Base-by-base conservation (phyloP, 2,888 invertebrate species). In the Agonopterix alstromeriana region DNA sequence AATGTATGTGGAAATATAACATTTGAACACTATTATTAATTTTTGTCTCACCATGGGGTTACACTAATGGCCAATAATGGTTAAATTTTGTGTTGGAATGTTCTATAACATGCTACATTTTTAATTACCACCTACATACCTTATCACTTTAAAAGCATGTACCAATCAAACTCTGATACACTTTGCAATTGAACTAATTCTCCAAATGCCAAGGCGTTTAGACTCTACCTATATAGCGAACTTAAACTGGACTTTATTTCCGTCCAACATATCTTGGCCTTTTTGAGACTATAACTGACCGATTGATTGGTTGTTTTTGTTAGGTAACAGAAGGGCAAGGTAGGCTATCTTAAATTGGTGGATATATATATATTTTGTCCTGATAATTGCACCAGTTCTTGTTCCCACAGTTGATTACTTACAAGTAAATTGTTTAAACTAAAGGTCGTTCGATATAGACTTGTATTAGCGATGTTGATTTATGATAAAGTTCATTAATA, bases 181-280 rank as follows among this genome's bases (percentile, higher is more conserved):
- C 42, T 42, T 42, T 42, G 38, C 55, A 53, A 60, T 53, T 69
- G 67, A 64, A 69, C 67, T 61, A 68, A 71, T 70, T 69, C 55
- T 55, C 14, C 52, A 80, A 83, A 83, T 82, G 84, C 72, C 83
- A 83, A 83, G 83, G 84, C 58, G 70, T 63, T 65, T 57, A 61
- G 65, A 72, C 73, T 73, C 69, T 64, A n/a, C n/a, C n/a, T n/a
- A n/a, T n/a, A 63, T 59, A 65, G 56, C 35, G 36, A 8, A 56
- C 62, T 63, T 57, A 60, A 61, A 69, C 64, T 69, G 68, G 70
- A 67, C 60, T 56, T 57, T 50, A 42, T 54, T 65, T 66, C 63
- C 64, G 65, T 58, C 71, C 71, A 72, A 44, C 52, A 54, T 70
- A 67, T 50, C 46, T 27, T n/a, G 43, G 27, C 14, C 12, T 38